Conservation (phyloP, 2,888 invertebrate species). For the Eupithecia dodoneata region DNA sequence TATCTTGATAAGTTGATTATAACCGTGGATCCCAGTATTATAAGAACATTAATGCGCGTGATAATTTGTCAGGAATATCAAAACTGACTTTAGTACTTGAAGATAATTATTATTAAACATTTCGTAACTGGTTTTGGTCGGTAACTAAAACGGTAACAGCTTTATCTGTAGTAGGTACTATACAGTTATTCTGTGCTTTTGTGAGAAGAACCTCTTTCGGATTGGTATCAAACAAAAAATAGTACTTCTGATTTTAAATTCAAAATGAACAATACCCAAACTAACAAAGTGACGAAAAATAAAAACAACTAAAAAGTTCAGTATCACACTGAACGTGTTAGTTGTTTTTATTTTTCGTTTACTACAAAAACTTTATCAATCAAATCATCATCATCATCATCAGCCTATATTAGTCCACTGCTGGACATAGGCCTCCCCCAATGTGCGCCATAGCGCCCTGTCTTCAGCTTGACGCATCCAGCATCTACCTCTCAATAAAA, state of each 20-base stretch:
- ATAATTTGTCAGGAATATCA: slow-evolving; percentile 23
- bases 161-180: background rate
- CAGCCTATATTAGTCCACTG: too few species aligned
- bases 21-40: slow-evolving; percentile 20
- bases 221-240: background rate
- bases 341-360: too few species aligned
- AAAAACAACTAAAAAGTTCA: too few species aligned
- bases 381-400: too few species aligned
- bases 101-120: slow-evolving; percentile 11
- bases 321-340: too few species aligned
- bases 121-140: background rate
- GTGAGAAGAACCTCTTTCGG: background rate
- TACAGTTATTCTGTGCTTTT: background rate
- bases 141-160: background rate
- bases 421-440: too few species aligned
- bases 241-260: background rate
- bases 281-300: too few species aligned
- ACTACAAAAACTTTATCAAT: too few species aligned
- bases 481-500: too few species aligned
- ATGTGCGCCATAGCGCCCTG: too few species aligned
- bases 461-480: too few species aligned
- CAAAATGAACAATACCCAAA: background rate
- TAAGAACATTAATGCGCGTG: slow-evolving; percentile 27
- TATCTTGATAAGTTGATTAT: slow-evolving; percentile 33
- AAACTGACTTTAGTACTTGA: background rate